Evolutionary conservation across 2,888 invertebrate genomes (phyloP).

Genomic region (Eumacrocentrus americanus): DNA sequence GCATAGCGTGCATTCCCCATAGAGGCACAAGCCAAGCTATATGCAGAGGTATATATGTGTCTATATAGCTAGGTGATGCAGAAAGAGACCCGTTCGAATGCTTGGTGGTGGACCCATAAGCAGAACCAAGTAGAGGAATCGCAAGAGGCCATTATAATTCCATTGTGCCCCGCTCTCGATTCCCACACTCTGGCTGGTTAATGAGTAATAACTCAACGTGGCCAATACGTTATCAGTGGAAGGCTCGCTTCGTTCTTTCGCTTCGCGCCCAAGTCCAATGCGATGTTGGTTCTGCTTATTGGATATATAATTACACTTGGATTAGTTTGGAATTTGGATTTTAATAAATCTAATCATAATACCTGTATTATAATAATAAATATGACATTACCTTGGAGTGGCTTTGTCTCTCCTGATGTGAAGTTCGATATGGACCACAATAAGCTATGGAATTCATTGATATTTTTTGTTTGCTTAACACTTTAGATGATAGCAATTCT

Average conservation of each 20-base stretch:
- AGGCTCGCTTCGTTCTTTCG: slow-evolving; percentile 10
- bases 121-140: slow-evolving; percentile 8
- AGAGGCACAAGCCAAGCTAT: slow-evolving; percentile 46
- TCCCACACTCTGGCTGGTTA: slow-evolving; percentile 19
- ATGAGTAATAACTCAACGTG: slow-evolving; percentile 21
- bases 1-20: slow-evolving; percentile 59
- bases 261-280: slow-evolving; percentile 18
- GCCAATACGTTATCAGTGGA: slow-evolving; percentile 28
- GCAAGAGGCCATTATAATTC: slow-evolving; percentile 20
- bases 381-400: too few relatives aligned
- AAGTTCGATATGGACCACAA: too few relatives aligned
- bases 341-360: too few relatives aligned
- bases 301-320: too few relatives aligned
- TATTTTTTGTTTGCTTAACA: too few relatives aligned
- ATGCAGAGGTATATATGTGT: slow-evolving; percentile 33
- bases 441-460: too few relatives aligned
- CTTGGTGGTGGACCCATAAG: neutral
- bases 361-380: too few relatives aligned
- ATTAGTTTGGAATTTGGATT: too few relatives aligned
- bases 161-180: slow-evolving; percentile 22
- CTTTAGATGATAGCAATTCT: slow-evolving; percentile 15
- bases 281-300: slow-evolving; percentile 18
- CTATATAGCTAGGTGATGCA: slow-evolving; percentile 28
- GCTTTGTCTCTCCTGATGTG: too few relatives aligned
- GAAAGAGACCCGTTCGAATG: slow-evolving; percentile 26